Percentiles rank a stretch among this genome's conserved stretches.
Conservation (phyloP, 2,113 vertebrate species). For the Scomber japonicus region DNA sequence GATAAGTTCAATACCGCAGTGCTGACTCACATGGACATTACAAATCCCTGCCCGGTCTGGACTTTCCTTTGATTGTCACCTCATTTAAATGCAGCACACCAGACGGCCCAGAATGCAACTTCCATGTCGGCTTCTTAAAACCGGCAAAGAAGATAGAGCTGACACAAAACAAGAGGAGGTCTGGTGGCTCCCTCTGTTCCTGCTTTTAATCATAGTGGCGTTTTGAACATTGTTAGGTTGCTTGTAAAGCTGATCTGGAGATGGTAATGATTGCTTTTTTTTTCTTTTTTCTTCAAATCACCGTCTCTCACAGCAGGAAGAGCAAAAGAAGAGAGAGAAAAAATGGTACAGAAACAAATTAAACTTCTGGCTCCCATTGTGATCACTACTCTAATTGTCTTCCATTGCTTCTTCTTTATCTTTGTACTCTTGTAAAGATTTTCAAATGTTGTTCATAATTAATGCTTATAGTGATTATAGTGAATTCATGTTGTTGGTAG, state of each 20-base stretch:
- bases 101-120: neutral
- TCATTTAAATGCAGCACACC: conserved; percentile 43
- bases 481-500: neutral
- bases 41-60: conserved; percentile 8
- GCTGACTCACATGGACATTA: conserved; percentile 28
- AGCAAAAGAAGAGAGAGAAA: neutral
- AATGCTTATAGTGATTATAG: too few relatives aligned
- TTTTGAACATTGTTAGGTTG: conserved; percentile 7
- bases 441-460: neutral
- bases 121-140: neutral
- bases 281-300: neutral
- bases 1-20: neutral
- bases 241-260: conserved; percentile 1
- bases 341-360: conserved; percentile 22
- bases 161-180: neutral
- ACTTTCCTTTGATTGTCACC: conserved; percentile 21
- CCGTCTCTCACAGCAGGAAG: conserved; percentile 12
- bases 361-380: conserved; percentile 1
- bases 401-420: neutral
- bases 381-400: neutral
- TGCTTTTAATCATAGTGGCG: conserved; percentile 24
- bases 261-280: neutral
- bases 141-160: neutral
- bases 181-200: neutral
- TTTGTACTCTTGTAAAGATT: neutral